Evolutionary conservation across 2,113 vertebrate species (phyloP), one percentile per base, ranked within the genome.

Genomic region (Tauraco erythrolophus): DNA sequence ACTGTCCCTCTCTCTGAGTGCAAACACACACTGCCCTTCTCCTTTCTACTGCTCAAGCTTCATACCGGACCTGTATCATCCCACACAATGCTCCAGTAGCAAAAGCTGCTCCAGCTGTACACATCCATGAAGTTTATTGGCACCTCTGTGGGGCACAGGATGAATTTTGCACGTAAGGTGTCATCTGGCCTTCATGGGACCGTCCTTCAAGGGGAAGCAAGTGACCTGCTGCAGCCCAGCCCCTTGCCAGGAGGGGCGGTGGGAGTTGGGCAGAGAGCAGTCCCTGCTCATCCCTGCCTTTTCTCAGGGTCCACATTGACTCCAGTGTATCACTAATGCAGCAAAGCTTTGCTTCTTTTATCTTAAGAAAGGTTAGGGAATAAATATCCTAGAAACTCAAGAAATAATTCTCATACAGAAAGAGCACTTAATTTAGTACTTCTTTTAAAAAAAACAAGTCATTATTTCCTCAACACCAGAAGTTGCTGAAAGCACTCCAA

Each of bases 401-500:
- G 77, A 97, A 98, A 96, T 65, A 89, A 76, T 83, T 81, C 64
- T 91, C 45, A 92, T 94, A 96, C 91, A 97, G 94, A 95, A 96
- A 92, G 96, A 97, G 56, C 89, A 65, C 94, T 97, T 96, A 94
- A 97, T 98, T 97, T 97, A 94, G 95, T 94, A 83, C 75, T 92
- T 96, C 95, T 94, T 56, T 84, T 95, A 58, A 94, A 96, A 25
- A 62, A 85, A 69, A 50, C 75, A 96, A 98, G 87, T 81, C 84
- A 92, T 97, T 97, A 92, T 98, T 98, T 98, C 97, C 85, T 97
- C 87, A 88, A 92, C 93, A 96, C 65, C 94, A 97, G 95, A 96
- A 95, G 96, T 94, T 97, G 89, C 96, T 98, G 98, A 98, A 98
- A 98, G 95, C 96, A 96, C 94, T 98, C 96, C 97, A 97, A 98